Conservation (phyloP, 2,797 vertebrate species). For the Syngnathus acus region DNA sequence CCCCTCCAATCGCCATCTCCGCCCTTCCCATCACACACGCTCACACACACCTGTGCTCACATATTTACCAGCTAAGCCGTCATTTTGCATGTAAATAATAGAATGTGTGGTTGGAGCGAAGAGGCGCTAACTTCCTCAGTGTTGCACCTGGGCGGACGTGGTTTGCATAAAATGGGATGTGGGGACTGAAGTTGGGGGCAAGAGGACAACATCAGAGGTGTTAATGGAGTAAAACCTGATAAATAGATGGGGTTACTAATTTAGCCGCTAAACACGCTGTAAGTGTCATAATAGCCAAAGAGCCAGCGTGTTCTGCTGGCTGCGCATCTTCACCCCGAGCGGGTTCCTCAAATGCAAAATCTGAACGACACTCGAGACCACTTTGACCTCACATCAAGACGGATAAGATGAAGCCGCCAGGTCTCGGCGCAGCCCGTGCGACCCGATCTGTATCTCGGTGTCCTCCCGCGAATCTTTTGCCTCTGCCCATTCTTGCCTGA, state of each 20-base stretch:
- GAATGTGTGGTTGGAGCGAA: constrained; percentile 45
- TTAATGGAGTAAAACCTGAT: constrained; percentile 60
- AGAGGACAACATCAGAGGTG: constrained; percentile 37
- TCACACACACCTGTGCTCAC: constrained; percentile 59
- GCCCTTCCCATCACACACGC: constrained; percentile 11
- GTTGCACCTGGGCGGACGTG: constrained; percentile 62
- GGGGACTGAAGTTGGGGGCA: constrained; percentile 11
- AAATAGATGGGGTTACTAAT: constrained; percentile 28
- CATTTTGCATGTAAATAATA: constrained; percentile 75
- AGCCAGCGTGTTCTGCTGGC: not conserved
- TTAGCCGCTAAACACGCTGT: not conserved
- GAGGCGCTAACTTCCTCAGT: constrained; percentile 65
- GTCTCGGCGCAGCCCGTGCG: constrained; percentile 10
- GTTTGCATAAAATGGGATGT: constrained; percentile 45
- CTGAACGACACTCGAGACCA: constrained; percentile 18
- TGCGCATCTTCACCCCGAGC: not conserved
- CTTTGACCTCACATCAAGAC: constrained; percentile 23
- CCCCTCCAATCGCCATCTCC: no score
- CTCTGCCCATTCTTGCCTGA: constrained; percentile 18
- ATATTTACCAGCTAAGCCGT: constrained; percentile 45
- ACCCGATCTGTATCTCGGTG: constrained; percentile 26
- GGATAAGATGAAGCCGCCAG: constrained; percentile 27
- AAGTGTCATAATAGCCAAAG: not conserved
- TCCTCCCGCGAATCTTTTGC: constrained; percentile 34
- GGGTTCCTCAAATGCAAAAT: not conserved